Evolutionary conservation across 2,797 vertebrate genomes (phyloP), one percentile per base, ranked within the genome.

Genomic region (Enteromius afrohamiltoni): DNA sequence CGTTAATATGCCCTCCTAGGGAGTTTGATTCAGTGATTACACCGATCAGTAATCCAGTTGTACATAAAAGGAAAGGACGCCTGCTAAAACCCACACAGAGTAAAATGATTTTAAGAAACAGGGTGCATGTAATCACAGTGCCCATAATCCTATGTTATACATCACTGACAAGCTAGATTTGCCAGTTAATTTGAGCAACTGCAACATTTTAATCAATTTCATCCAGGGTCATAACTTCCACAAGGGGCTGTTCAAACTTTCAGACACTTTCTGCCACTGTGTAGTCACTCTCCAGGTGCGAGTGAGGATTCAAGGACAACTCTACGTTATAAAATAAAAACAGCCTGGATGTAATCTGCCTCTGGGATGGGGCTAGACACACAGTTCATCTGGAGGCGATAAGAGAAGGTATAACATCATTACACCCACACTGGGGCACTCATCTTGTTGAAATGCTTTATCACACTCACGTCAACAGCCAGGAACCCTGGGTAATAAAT

Each of bases 401-500:
- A 93, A 91, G 91, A 91, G 83, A 85, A 91, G 86, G 90, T 90
- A 92, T 93, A 92, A 93, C 91, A 93, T 93, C 92, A 94, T 93
- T 93, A 93, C 92, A 93, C 86, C 86, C 91, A 67, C 91, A 89
- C 89, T 85, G 87, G 91, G 92, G 92, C 92, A 92, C 90, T 93
- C 65, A 93, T 94, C 94, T 92, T 90, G 88, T 85, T 86, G 88
- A 90, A 92, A 93, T 92, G 91, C 89, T 93, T 93, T 91, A 93
- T 94, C 93, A 91, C 91, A 90, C 89, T 91, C 90, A 86, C 90
- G 93, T 94, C 93, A 94, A 93, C 93, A 93, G 91, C 89, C 88
- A 87, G 89, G 90, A 92, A 93, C 91, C 91, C 87, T 89, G 90
- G 89, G 91, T 92, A 92, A 94, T 95, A 94, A 93, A 93, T 94